These are phyloP conservation scores for Ctenopoma kingsleyae DNA, from an alignment of 2,797 vertebrate species.

Conservation along the genomic window DNA sequence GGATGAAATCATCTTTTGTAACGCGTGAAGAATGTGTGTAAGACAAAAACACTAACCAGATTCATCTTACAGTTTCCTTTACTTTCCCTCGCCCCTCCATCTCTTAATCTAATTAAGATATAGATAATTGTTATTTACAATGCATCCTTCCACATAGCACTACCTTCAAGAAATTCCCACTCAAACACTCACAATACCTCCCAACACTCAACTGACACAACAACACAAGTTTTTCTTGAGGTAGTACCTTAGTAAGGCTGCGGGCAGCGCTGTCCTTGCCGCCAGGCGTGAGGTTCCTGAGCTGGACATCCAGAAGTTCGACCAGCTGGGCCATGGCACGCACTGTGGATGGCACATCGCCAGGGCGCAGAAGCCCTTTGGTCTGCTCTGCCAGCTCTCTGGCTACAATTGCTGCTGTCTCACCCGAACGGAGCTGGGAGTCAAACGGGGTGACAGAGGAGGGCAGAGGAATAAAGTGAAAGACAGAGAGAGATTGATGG, in stretches of 20 bases:
- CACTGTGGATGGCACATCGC: conserved; percentile 95
- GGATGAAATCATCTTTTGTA: conserved; percentile 48
- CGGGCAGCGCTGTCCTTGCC: conserved; percentile 97
- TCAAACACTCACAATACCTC: conserved; percentile 13
- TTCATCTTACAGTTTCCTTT: conserved; percentile 40
- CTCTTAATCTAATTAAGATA: conserved; percentile 11
- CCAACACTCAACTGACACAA: neutral
- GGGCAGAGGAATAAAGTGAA: conserved; percentile 11
- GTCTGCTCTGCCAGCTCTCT: conserved; percentile 96
- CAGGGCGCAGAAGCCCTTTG: conserved; percentile 91
- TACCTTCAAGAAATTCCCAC: conserved; percentile 18
- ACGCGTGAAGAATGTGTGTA: conserved; percentile 34
- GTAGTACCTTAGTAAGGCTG: conserved; percentile 95
- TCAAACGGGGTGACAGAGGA: conserved; percentile 23
- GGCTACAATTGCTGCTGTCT: conserved; percentile 96
- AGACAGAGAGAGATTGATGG: conserved; percentile 43
- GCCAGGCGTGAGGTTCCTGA: conserved; percentile 95
- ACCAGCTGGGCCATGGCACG: conserved; percentile 97
- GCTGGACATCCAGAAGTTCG: conserved; percentile 94
- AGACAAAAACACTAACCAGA: conserved; percentile 38
- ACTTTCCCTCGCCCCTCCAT: conserved; percentile 6
- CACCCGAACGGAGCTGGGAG: conserved; percentile 92
- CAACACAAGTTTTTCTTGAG: neutral
- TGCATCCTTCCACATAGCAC: neutral
- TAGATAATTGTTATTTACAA: conserved; percentile 7